These are phyloP conservation scores for Gadus macrocephalus DNA, from an alignment of 2,113 vertebrate species.

Conservation along the genomic window DNA sequence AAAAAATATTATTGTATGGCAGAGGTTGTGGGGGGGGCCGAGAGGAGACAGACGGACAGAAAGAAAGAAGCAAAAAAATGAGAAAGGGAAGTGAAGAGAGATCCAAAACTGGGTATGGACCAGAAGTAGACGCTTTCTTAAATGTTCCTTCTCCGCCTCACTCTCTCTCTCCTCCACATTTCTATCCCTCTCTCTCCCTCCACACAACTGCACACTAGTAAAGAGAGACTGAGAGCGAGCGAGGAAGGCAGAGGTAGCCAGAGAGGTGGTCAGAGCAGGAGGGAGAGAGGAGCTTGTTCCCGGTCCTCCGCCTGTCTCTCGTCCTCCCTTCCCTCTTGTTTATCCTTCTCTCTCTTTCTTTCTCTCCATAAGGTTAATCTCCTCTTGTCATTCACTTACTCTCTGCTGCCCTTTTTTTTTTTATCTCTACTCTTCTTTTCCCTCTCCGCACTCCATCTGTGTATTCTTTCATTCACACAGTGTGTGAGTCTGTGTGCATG, in stretches of 20 bases:
- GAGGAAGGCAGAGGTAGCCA: not conserved
- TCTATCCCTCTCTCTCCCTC: not conserved
- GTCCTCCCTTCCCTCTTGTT: constrained; percentile 1
- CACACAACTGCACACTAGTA: no score
- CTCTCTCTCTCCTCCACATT: constrained; percentile 12
- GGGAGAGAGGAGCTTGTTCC: not conserved
- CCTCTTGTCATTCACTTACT: no score
- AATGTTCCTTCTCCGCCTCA: not conserved
- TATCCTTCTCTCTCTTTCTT: constrained; percentile 50
- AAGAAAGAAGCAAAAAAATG: no score
- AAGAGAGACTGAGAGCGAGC: not conserved
- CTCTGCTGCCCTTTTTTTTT: no score
- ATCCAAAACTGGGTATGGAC: no score
- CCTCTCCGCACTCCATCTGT: not conserved
- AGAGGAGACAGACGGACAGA: no score
- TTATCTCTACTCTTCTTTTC: not conserved
- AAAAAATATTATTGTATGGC: not conserved
- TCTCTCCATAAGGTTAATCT: not conserved
- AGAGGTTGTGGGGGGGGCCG: not conserved
- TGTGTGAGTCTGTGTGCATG: not conserved
- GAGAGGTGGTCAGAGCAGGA: not conserved
- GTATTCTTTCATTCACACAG: not conserved
- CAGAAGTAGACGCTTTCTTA: no score
- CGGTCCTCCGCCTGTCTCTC: not conserved
- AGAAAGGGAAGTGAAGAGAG: not conserved